These are phyloP conservation scores for Thryonomys swinderianus DNA, from an alignment of 2,113 vertebrate species.

Conservation along the genomic window DNA sequence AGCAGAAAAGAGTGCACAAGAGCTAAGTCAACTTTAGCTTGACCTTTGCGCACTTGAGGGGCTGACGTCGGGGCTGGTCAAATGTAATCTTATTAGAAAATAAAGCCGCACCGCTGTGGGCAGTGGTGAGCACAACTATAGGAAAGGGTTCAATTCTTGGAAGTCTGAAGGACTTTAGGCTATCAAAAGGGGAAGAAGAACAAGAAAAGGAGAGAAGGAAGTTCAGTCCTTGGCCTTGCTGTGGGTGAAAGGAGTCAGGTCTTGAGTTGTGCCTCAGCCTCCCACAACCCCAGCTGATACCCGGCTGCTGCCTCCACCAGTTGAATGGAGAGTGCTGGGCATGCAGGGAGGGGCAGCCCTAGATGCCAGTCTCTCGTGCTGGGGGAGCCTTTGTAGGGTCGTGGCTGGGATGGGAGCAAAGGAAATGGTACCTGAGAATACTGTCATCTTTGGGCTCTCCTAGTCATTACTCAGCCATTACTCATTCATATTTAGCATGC, in stretches of 20 bases:
- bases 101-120: not conserved
- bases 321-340: too few species aligned
- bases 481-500: not conserved
- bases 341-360: not conserved
- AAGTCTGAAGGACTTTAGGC: not conserved
- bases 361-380: not conserved
- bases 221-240: too few species aligned
- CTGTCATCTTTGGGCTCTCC: not conserved
- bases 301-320: not conserved
- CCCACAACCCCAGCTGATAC: not conserved
- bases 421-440: constrained; percentile 61
- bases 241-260: not conserved
- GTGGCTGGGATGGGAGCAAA: constrained; percentile 65
- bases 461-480: not conserved
- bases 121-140: not conserved
- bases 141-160: not conserved
- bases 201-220: not conserved
- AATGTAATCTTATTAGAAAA: not conserved
- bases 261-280: not conserved
- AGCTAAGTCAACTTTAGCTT: not conserved
- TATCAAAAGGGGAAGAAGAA: not conserved
- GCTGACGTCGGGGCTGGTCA: not conserved
- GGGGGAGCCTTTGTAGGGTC: not conserved
- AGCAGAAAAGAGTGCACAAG: not conserved
- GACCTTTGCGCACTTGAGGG: not conserved